These are phyloP conservation scores for Desmodus rotundus DNA, from an alignment of 2,113 vertebrate species.

Conservation along the genomic window DNA sequence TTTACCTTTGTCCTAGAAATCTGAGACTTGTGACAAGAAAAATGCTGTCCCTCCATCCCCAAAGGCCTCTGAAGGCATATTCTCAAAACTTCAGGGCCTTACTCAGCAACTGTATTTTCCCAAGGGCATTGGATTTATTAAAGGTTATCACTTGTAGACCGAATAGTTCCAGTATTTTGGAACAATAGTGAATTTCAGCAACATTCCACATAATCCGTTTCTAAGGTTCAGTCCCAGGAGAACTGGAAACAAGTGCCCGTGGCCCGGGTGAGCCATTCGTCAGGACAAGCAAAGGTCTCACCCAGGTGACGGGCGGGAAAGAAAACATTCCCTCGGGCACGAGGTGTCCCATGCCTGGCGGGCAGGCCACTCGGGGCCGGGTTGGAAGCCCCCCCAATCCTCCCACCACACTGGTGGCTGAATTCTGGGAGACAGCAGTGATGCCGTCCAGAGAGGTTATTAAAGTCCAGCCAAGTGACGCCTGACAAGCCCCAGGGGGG, in stretches of 20 bases:
- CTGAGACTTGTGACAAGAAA: background rate
- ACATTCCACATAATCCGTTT: background rate
- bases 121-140: background rate
- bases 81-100: background rate
- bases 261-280: background rate
- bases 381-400: background rate
- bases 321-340: background rate
- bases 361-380: background rate
- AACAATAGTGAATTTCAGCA: background rate
- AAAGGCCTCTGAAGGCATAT: background rate
- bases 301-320: background rate
- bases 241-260: background rate
- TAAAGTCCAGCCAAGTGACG: constrained; percentile 3
- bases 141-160: background rate
- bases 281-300: background rate
- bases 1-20: constrained; percentile 10
- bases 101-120: background rate
- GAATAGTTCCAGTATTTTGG: background rate
- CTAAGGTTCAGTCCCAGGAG: background rate
- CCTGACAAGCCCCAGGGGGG: constrained; percentile 19
- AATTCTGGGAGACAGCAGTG: background rate
- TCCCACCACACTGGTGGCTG: background rate
- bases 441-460: background rate
- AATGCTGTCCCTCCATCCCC: background rate
- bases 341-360: accelerated